Percentiles rank a stretch among this genome's conserved stretches.
Conservation (phyloP, 1,140 invertebrate genomes). For the Oedothorax gibbosus region DNA sequence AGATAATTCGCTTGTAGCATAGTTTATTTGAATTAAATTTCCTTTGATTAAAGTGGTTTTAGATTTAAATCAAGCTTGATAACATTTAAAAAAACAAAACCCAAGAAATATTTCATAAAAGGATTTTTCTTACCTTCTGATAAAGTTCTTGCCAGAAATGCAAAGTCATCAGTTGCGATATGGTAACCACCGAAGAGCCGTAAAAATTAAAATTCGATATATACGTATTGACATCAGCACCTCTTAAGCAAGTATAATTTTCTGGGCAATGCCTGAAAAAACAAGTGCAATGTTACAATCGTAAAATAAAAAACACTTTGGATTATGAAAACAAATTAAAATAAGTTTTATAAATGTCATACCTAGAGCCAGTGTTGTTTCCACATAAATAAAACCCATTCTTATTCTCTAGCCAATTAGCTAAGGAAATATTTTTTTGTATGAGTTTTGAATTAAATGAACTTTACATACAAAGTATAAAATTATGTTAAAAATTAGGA, state of each 20-base stretch:
- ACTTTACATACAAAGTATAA: too few relatives aligned
- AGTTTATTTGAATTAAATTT: too few relatives aligned
- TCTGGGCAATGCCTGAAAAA: constrained; percentile 38
- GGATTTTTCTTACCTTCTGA: constrained; percentile 28
- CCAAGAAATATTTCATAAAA: not conserved
- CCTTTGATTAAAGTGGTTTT: too few relatives aligned
- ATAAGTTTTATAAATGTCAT: not conserved
- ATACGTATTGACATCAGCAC: constrained; percentile 54
- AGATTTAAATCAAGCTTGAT: too few relatives aligned
- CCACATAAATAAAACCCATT: constrained; percentile 55
- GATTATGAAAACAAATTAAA: not conserved
- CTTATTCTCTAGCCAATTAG: constrained; percentile 51
- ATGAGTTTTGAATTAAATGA: too few relatives aligned
- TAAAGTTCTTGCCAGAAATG: constrained; percentile 60
- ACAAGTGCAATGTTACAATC: not conserved
- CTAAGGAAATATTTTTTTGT: not conserved
- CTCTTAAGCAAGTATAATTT: constrained; percentile 46
- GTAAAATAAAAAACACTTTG: not conserved
- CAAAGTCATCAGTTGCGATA: constrained; percentile 56
- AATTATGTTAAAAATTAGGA: too few relatives aligned
- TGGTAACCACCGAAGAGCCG: constrained; percentile 51
- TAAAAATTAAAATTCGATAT: constrained; percentile 57
- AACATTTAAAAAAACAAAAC: too few relatives aligned
- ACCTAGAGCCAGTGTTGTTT: constrained; percentile 54
- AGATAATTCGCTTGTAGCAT: too few relatives aligned